Base-by-base conservation (phyloP, 2,113 vertebrate genomes). In the Theropithecus gelada region DNA sequence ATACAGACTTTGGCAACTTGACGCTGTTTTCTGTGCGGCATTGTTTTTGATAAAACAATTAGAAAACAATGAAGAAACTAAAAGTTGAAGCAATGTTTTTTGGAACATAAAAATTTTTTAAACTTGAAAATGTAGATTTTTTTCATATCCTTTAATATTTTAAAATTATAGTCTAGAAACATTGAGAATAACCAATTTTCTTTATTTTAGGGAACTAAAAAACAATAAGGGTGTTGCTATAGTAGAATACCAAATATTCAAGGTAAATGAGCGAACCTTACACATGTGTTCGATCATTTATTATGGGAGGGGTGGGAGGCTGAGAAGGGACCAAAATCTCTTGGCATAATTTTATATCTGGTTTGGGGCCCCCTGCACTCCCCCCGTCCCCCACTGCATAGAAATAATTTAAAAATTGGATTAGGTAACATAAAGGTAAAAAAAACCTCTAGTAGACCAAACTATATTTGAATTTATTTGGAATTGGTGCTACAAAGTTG, bases 121-220 rank as follows among this genome's bases (percentile, higher is more conserved):
- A 68, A 93, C 18, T 78, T 85, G 22, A 92, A 88, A 80, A 88
- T 43, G 8, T 8, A 59, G 23, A 32, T 86, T 55, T 79, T 75
- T 72, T 73, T 17, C 35, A 43, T 38, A 92, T 45, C 30, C 20
- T 25, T 64, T 87, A 93, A 89, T 72, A 11, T 61, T 90, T 88
- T 93, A 64, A 30, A 83, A 4, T 92, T 94, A 83, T 25, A 83
- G 5, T 93, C 27, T 94, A 87, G 66, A 93, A 95, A 88, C 38
- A 94, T 92, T 96, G 18, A 92, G 88, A 92, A n/a, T 73, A 13
- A 79, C 22, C 6, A 5, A 43, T 90, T 88, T 90, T 90, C 18
- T 50, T 72, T 25, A 30, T 27, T 87, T 64, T 43, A 22, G 43
- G 50, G 2, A 57, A 79, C 70, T 90, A 23, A 89, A 88, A 88